Evolutionary conservation across 2,113 vertebrate species (phyloP), one percentile per base, ranked within the genome.

Genomic region (Fulica atra): DNA sequence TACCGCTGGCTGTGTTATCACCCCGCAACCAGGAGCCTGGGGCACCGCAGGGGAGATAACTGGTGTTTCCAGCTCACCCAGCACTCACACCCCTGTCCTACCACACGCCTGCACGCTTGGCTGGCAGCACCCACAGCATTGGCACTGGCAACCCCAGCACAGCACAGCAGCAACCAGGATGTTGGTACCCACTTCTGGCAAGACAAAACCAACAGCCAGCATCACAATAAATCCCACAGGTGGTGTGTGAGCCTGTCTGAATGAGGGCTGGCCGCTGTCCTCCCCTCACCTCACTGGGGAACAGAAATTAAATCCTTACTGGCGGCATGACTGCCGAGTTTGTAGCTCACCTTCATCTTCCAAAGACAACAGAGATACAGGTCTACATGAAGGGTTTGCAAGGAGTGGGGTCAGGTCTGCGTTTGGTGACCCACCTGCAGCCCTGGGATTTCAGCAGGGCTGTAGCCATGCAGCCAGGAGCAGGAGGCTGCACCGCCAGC

Each of bases 121-220:
- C 25, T 4, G 16, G 77, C 46, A 38, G 71, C 35, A 9, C 18
- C 53, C 18, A 25, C 72, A 12, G 20, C 13, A 21, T 11, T 8
- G 6, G 35, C 60, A 60, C 23, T 44, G 28, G 17, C 11, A 26
- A 48, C 35, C 24, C 57, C 44, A 38, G 8, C 40, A 2, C 14
- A 31, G 11, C 1, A 0, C 50, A 24, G 53, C 4, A 35, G 26
- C 1, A 4, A 15, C 42, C 0, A 0, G 3, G 20, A 6, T 3
- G 6, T 33, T 54, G 19, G 53, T 68, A n/a, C 35, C 40, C n/a
- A 4, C 25, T 56, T 31, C 44, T 29, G 68, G 50, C 66, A 76
- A 79, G 60, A 26, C 51, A 29, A 64, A 78, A 16, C 17, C 0
- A 0, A 15, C 1, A 4, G 26, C 8, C 18, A 17, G 10, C 17